Base-by-base conservation (phyloP, 2,888 invertebrate species). In the Plebejus argus region DNA sequence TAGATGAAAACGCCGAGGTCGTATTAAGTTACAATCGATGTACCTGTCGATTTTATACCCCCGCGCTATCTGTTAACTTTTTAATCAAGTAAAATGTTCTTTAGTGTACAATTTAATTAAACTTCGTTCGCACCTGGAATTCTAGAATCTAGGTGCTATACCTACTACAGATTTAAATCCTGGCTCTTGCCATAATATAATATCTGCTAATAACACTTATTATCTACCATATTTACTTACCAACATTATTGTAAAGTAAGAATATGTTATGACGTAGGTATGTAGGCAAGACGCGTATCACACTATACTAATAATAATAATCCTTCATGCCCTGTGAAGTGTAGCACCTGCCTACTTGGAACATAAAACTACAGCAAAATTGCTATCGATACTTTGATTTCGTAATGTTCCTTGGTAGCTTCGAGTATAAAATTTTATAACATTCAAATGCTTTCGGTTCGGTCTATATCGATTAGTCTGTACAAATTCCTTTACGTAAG, bases 401-500 rank as follows among this genome's bases (percentile, higher is more conserved):
- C 18, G 53, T 53, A 53, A 18, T 18, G 18, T 53, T 1, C 5
- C 5, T 53, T 53, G 1, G 45, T 45, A 53, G 53, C 53, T 58
- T 58, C 15, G 58, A 20, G 20, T n/a, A 58, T 53, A 18, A 53
- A 53, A 53, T 53, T 53, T 49, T 53, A 23, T 61, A 66, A 66
- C 28, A 23, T 61, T 18, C 66, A 15, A 66, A 66, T n/a, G n/a
- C 8, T 0, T 58, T 7, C 23, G n/a, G 18, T 58, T 7, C 23
- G 28, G 1, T 39, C 39, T 49, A 74, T 72, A 66, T 66, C 33
- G 66, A 66, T 53, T 74, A 74, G 45, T 18, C 74, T 53, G 53
- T 28, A 80, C 70, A 71, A 80, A 80, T 81, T 80, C 83, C 81
- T 81, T 81, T 81, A 79, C 80, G 80, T 81, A 82, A 81, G 82